Conservation (phyloP, 2,113 vertebrate species). For the Lepidothrix coronata region DNA sequence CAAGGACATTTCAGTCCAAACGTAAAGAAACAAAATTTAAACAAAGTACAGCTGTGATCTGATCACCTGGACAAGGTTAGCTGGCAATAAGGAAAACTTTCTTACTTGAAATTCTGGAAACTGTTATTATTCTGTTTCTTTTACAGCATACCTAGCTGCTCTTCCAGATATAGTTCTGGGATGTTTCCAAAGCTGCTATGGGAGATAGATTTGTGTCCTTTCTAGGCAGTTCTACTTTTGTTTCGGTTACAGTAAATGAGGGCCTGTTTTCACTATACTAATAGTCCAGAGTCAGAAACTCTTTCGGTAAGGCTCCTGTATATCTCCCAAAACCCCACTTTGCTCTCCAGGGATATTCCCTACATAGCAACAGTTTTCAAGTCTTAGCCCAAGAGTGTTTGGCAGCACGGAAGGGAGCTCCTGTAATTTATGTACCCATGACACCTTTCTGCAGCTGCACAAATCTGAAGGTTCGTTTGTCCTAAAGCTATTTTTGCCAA, state of each 20-base stretch:
- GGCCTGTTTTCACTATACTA: background rate
- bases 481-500: background rate
- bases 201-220: background rate
- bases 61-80: background rate
- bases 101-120: background rate
- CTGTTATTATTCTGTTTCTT: background rate
- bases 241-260: background rate
- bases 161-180: background rate
- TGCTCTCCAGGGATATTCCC: background rate
- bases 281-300: background rate
- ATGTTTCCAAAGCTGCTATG: background rate
- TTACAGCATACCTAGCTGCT: background rate
- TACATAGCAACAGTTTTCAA: background rate
- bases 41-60: background rate
- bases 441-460: background rate
- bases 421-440: background rate
- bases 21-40: background rate
- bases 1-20: background rate
- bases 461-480: background rate
- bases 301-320: background rate
- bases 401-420: background rate
- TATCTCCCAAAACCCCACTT: accelerated
- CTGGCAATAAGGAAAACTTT: background rate
- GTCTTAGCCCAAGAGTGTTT: background rate
- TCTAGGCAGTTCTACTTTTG: background rate